These are phyloP conservation scores for Papilio machaon DNA, from an alignment of 1,140 invertebrate species.

Conservation along the genomic window DNA sequence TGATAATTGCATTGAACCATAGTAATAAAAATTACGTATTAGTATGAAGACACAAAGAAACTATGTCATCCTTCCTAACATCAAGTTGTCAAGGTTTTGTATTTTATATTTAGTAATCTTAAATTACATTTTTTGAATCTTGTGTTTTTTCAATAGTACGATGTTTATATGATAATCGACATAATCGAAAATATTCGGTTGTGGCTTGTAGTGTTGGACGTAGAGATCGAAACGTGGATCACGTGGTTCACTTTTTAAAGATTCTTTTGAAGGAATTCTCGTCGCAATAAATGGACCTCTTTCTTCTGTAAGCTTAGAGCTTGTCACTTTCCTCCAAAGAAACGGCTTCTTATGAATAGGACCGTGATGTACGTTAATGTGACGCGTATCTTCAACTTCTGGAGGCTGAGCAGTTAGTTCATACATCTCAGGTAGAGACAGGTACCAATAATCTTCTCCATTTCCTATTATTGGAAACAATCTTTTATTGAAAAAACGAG, in stretches of 20 bases:
- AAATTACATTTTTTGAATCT: conserved; percentile 57
- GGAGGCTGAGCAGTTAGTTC: conserved; percentile 58
- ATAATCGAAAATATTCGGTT: conserved; percentile 73
- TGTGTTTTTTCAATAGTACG: conserved; percentile 64
- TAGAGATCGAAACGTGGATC: conserved; percentile 74
- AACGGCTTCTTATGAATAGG: conserved; percentile 67
- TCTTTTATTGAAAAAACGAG: conserved; percentile 67
- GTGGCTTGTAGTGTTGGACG: conserved; percentile 70
- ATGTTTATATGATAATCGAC: conserved; percentile 76
- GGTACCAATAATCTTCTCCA: conserved; percentile 77
- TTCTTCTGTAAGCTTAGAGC: conserved; percentile 45
- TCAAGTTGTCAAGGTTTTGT: conserved; percentile 31
- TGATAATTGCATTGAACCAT: neutral
- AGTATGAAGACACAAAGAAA: neutral
- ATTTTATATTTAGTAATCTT: conserved; percentile 41
- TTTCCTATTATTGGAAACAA: conserved; percentile 77
- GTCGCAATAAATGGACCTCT: conserved; percentile 64
- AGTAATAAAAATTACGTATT: neutral
- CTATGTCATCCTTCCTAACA: neutral
- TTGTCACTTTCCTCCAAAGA: conserved; percentile 64
- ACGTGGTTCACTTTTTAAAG: conserved; percentile 44
- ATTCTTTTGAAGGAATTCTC: conserved; percentile 27
- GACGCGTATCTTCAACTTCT: conserved; percentile 56
- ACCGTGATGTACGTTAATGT: conserved; percentile 61
- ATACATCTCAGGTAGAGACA: conserved; percentile 77